phyloP scores from a whole-genome alignment of 2,888 invertebrate genomes.

The Dioctria rufipes region DNA sequence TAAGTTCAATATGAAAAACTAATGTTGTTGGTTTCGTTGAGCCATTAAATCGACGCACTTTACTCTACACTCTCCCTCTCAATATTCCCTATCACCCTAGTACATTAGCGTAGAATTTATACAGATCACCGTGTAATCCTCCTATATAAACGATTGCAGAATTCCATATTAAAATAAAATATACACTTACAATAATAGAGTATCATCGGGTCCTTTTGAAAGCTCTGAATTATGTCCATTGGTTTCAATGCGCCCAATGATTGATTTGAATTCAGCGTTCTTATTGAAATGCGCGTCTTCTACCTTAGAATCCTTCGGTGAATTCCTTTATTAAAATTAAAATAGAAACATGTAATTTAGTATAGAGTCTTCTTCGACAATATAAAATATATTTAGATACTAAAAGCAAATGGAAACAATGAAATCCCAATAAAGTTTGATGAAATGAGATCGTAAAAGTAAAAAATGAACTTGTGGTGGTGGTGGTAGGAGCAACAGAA shows the following conservation, averaged over 20 bases:
- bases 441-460: conserved; percentile 22
- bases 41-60: no score
- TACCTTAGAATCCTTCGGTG: conserved; percentile 63
- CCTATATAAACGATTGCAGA: neutral
- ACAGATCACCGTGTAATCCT: no score
- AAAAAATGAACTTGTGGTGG: conserved; percentile 12
- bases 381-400: conserved; percentile 22
- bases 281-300: conserved; percentile 60
- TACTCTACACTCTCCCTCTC: no score
- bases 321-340: conserved; percentile 61
- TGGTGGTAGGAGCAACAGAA: conserved; percentile 35
- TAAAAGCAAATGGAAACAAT: conserved; percentile 47
- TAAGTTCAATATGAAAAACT: no score
- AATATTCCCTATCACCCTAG: no score
- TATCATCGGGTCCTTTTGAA: conserved; percentile 86
- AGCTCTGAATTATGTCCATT: conserved; percentile 81
- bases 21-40: no score
- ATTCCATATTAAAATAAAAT: neutral
- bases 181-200: conserved; percentile 81
- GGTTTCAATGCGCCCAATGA: conserved; percentile 69
- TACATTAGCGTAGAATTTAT: neutral
- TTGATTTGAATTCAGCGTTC: conserved; percentile 67
- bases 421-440: conserved; percentile 45
- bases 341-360: conserved; percentile 6
- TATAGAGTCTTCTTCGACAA: conserved; percentile 9